Evolutionary conservation across 2,888 invertebrate species (phyloP), one percentile per base, ranked within the genome.

Genomic region (Epinotia ramella): DNA sequence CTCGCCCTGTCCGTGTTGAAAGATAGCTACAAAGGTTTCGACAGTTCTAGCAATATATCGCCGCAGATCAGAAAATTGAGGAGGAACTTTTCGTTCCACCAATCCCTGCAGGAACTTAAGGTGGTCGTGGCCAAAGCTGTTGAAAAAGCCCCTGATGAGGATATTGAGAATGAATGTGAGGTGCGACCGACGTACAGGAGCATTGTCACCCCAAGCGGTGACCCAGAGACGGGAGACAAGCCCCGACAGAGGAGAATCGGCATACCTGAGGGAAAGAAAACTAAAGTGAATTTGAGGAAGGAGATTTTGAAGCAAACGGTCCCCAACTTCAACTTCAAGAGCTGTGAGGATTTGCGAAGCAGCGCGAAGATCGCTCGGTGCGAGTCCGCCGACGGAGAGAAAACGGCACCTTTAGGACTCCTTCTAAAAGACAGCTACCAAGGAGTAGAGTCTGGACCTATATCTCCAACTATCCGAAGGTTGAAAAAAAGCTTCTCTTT

Each of bases 61-160:
- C 89, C 91, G 53, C 90, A 89, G 77, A 85, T 94, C 24, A 91
- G 85, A 80, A 91, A 89, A 79, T 80, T 93, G 73, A 87, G 88
- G 71, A 88, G 88, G 79, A 89, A 88, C 73, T 91, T 87, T 79
- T 92, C 93, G 46, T 88, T 86, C 62, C 82, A 84, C n/a, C 86
- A 84, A n/a, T 84, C 83, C 5, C 81, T 86, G 76, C 87, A 86
- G 64, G 86, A 84, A 72, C 84, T 87, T 64, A 87, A 82, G 64
- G 80, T 82, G 60, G 79, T 64, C 53, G 81, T 71, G 73, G 80
- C 81, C 67, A 81, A 79, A 65, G 83, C 84, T 77, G 80, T 84
- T 85, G 20, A 2, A 1, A 2, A 62, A 62, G 46, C 24, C 20
- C 18, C 74, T 73, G 20, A 72, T 40, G 40, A 33, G 49, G 66